Evolutionary conservation across 1,140 invertebrate genomes (phyloP).

Genomic region (Ceratoteleas bidentatus): DNA sequence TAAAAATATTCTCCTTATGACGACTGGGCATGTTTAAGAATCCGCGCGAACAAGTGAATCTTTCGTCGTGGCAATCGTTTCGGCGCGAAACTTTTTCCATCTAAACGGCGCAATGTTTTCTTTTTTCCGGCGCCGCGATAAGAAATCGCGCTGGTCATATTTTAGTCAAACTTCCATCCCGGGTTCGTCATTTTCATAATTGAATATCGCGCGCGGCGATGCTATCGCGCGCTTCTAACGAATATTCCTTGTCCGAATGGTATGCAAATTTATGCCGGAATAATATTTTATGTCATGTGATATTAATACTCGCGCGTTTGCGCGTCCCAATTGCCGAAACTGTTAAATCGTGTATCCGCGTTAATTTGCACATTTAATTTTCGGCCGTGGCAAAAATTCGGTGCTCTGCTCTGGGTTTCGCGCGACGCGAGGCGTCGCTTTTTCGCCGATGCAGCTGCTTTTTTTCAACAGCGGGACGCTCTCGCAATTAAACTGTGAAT

Average conservation of each 20-base stretch:
- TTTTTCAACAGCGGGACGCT: background rate
- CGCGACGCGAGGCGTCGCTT: background rate
- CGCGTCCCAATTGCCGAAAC: slow-evolving; percentile 43
- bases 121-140: slow-evolving; percentile 46
- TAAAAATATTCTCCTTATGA: no score
- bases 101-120: slow-evolving; percentile 59
- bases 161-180: slow-evolving; percentile 63
- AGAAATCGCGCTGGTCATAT: slow-evolving; percentile 62
- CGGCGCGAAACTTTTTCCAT: slow-evolving; percentile 55
- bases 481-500: no score
- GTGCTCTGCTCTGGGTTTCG: background rate
- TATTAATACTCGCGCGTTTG: slow-evolving; percentile 65
- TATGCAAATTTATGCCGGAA: slow-evolving; percentile 67
- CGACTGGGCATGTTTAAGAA: no score
- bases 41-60: background rate
- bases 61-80: slow-evolving; percentile 50
- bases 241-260: slow-evolving; percentile 63
- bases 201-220: slow-evolving; percentile 64
- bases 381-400: slow-evolving; percentile 29
- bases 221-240: slow-evolving; percentile 66
- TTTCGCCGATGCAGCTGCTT: background rate
- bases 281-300: slow-evolving; percentile 68
- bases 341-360: slow-evolving; percentile 46
- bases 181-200: slow-evolving; percentile 68
- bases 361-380: slow-evolving; percentile 57